These are phyloP conservation scores for Apus apus DNA, from an alignment of 2,113 vertebrate genomes.

Conservation along the genomic window DNA sequence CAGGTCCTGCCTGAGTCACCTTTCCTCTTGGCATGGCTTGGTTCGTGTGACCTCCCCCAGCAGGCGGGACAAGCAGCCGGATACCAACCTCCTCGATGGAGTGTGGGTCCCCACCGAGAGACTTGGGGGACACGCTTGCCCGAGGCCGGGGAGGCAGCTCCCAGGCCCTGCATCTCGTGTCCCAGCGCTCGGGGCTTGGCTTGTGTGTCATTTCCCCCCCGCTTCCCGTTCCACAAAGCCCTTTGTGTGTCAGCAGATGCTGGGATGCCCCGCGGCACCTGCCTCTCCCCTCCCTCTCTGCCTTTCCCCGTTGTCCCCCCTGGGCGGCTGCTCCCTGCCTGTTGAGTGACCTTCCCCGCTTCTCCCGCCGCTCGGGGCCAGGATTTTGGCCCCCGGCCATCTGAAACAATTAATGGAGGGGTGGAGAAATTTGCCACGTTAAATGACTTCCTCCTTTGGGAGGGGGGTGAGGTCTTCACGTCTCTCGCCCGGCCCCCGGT, in stretches of 20 bases:
- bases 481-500: background rate
- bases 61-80: background rate
- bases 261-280: constrained; percentile 47
- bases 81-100: too few relatives aligned
- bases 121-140: too few relatives aligned
- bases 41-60: background rate
- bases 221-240: constrained; percentile 29
- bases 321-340: constrained; percentile 37
- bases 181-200: background rate
- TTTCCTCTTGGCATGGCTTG: background rate
- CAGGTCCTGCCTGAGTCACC: background rate
- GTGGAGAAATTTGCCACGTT: constrained; percentile 64
- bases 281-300: constrained; percentile 37
- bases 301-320: constrained; percentile 53
- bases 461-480: constrained; percentile 38
- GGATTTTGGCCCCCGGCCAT: constrained; percentile 58
- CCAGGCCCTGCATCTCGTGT: background rate
- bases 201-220: background rate
- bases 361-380: background rate
- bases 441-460: constrained; percentile 67
- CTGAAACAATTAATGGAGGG: constrained; percentile 68
- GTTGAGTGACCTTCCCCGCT: constrained; percentile 33
- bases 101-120: too few relatives aligned
- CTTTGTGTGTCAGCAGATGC: constrained; percentile 19
- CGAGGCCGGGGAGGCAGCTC: background rate